phyloP scores from a whole-genome alignment of 2,113 vertebrate species.

The Peucedramus taeniatus region DNA sequence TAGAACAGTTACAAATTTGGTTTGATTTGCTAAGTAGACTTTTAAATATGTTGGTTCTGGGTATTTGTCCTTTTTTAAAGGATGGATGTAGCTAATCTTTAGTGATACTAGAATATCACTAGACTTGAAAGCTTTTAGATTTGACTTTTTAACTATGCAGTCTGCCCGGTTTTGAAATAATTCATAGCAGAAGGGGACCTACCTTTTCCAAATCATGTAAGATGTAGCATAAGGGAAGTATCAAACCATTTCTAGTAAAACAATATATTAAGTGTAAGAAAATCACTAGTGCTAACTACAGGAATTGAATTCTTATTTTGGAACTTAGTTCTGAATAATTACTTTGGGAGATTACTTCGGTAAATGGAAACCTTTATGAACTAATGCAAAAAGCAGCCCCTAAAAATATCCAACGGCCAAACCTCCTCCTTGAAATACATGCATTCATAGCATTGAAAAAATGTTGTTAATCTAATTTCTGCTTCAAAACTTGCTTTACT shows the following conservation, averaged over 20 bases:
- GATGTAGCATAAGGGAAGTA: neutral
- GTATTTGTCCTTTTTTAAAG: neutral
- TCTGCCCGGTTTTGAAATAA: neutral
- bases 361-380: neutral
- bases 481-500: neutral
- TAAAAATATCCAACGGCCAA: neutral
- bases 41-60: neutral
- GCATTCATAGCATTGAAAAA: neutral
- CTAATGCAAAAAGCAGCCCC: neutral
- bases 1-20: neutral
- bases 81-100: neutral
- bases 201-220: neutral
- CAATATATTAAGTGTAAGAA: neutral
- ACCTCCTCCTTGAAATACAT: neutral
- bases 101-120: neutral
- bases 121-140: neutral
- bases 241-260: neutral
- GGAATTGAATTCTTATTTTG: neutral
- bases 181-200: neutral
- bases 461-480: neutral
- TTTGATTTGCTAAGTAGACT: neutral
- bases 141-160: neutral
- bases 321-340: neutral
- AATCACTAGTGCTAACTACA: neutral
- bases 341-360: neutral